phyloP scores from a whole-genome alignment of 1,140 invertebrate species.

The Anagrus nilaparvatae region DNA sequence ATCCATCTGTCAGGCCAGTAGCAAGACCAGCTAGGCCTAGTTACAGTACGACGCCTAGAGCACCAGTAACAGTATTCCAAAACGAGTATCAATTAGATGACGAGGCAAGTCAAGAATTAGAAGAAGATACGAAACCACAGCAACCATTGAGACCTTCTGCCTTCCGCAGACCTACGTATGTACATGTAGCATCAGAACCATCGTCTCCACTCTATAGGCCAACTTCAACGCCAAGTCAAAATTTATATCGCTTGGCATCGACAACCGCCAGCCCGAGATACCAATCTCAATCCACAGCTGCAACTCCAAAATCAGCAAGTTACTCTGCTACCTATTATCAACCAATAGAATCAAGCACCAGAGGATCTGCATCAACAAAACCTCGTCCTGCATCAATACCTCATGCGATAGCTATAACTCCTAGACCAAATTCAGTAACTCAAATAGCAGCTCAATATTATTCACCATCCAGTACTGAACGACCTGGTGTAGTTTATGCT shows the following conservation, averaged over 20 bases:
- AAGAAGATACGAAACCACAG: constrained; percentile 43
- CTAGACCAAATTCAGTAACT: constrained; percentile 51
- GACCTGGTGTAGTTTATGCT: constrained; percentile 28
- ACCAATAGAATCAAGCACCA: constrained; percentile 35
- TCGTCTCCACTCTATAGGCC: constrained; percentile 33
- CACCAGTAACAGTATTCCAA: constrained; percentile 55
- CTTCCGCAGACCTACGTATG: constrained; percentile 29
- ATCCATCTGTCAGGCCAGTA: constrained; percentile 47
- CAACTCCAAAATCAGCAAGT: constrained; percentile 23
- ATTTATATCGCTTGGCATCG: constrained; percentile 42
- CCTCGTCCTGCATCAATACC: constrained; percentile 38
- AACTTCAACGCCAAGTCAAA: constrained; percentile 25
- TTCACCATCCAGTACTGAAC: constrained; percentile 46
- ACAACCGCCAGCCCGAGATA: constrained; percentile 27
- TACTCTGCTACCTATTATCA: constrained; percentile 32
- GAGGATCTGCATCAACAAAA: constrained; percentile 34
- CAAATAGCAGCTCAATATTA: constrained; percentile 51
- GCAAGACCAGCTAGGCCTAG: constrained; percentile 31
- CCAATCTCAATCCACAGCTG: constrained; percentile 30
- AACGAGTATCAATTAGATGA: constrained; percentile 50
- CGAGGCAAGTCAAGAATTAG: constrained; percentile 48
- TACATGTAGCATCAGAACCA: constrained; percentile 24
- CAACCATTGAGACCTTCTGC: constrained; percentile 24
- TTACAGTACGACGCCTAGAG: constrained; percentile 43
- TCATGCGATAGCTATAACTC: constrained; percentile 55